Conservation (phyloP, 2,888 invertebrate genomes). For the Tuta absoluta region DNA sequence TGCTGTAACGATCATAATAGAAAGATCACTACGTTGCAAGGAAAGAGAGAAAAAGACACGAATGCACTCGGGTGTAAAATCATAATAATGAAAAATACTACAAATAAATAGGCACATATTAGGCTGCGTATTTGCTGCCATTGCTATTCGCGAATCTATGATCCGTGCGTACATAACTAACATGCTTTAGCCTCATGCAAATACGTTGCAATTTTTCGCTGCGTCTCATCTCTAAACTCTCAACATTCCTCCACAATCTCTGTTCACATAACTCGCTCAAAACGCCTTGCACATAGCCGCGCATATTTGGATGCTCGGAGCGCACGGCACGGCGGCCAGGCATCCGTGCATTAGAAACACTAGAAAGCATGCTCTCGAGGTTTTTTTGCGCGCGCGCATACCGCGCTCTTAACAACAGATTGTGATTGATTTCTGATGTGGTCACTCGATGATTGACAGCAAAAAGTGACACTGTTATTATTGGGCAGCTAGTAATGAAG, state of each 20-base stretch:
- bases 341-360: conserved; percentile 67
- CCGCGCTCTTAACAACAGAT: conserved; percentile 30
- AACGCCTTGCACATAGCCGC: background rate
- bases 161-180: no score
- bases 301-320: conserved; percentile 19
- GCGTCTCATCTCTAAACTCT: background rate
- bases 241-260: conserved; percentile 12
- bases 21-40: no score
- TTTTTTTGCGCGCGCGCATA: conserved; percentile 56
- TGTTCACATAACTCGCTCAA: conserved; percentile 15
- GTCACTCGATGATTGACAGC: conserved; percentile 18
- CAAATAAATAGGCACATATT: no score
- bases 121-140: no score
- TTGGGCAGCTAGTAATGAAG: background rate
- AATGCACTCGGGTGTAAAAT: no score
- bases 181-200: background rate
- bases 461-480: conserved; percentile 11
- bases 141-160: no score
- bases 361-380: conserved; percentile 61
- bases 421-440: conserved; percentile 37
- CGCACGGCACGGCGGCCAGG: conserved; percentile 37
- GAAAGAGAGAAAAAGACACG: no score
- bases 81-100: no score
- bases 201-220: background rate
- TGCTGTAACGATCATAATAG: no score